These are phyloP conservation scores for Drosophila murphyi DNA, from an alignment of 1,140 invertebrate genomes.

Conservation along the genomic window DNA sequence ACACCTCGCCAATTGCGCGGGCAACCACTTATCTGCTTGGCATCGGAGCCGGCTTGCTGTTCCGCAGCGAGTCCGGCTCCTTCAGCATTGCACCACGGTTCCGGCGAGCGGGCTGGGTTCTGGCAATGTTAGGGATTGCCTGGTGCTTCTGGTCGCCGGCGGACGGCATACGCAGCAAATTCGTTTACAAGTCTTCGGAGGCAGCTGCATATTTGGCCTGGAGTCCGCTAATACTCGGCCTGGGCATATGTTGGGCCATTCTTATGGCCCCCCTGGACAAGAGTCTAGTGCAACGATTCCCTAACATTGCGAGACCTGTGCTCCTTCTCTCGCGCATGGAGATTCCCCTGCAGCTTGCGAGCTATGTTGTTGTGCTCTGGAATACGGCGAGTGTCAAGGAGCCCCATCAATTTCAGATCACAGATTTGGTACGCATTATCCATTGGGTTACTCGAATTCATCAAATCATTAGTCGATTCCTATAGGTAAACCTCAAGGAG, in stretches of 20 bases:
- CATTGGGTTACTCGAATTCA: no score
- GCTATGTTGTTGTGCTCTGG: slow-evolving; percentile 61
- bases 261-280: slow-evolving; percentile 54
- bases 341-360: slow-evolving; percentile 63
- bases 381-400: slow-evolving; percentile 63
- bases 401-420: slow-evolving; percentile 52
- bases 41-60: slow-evolving; percentile 86
- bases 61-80: slow-evolving; percentile 85
- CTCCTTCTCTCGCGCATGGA: slow-evolving; percentile 61
- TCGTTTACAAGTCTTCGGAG: slow-evolving; percentile 87
- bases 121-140: slow-evolving; percentile 85
- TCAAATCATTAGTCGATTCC: no score
- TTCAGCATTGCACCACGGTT: slow-evolving; percentile 84
- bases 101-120: slow-evolving; percentile 81
- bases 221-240: slow-evolving; percentile 87
- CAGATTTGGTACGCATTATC: slow-evolving; percentile 54
- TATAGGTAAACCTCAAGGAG: slow-evolving; percentile 53
- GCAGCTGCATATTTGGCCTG: slow-evolving; percentile 88
- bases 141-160: slow-evolving; percentile 87
- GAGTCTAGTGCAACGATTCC: slow-evolving; percentile 28
- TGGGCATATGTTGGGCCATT: slow-evolving; percentile 87
- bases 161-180: slow-evolving; percentile 86
- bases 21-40: slow-evolving; percentile 89
- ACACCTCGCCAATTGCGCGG: slow-evolving; percentile 87
- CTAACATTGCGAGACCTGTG: slow-evolving; percentile 40